These are phyloP conservation scores for Melanotaenia nigrans DNA, from an alignment of 2,797 vertebrate species.

Conservation along the genomic window DNA sequence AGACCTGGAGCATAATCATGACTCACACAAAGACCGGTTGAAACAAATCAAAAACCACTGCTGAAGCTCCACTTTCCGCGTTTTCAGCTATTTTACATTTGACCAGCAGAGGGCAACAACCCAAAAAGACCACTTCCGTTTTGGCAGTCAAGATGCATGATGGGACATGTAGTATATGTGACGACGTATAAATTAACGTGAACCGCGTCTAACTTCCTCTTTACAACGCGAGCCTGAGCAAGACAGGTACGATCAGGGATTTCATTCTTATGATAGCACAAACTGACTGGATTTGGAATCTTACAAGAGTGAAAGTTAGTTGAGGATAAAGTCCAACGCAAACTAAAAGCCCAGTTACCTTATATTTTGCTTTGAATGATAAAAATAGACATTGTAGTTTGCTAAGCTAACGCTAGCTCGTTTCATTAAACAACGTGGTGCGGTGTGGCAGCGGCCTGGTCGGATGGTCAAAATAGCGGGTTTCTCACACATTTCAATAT, in stretches of 20 bases:
- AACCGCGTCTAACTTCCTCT: slow-evolving; percentile 64
- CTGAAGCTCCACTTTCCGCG: neutral
- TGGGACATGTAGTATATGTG: slow-evolving; percentile 69
- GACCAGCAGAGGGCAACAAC: slow-evolving; percentile 48
- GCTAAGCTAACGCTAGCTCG: slow-evolving; percentile 59
- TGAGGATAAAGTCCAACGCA: fast-evolving
- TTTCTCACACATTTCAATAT: neutral
- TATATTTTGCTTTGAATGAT: fast-evolving
- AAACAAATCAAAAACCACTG: neutral
- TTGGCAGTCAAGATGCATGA: slow-evolving; percentile 11
- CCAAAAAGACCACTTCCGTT: slow-evolving; percentile 21
- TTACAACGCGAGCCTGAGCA: slow-evolving; percentile 75
- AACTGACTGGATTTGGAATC: fast-evolving
- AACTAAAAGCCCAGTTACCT: fast-evolving
- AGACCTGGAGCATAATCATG: neutral
- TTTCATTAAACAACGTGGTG: slow-evolving; percentile 59
- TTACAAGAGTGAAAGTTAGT: fast-evolving
- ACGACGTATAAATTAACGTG: slow-evolving; percentile 57
- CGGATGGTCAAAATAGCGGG: fast-evolving
- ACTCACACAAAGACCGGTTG: neutral
- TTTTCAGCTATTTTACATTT: slow-evolving; percentile 1
- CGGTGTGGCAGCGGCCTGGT: slow-evolving; percentile 52
- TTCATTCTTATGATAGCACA: fast-evolving
- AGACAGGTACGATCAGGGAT: slow-evolving; percentile 24
- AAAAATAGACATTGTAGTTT: neutral